Evolutionary conservation across 1,140 invertebrate genomes (phyloP).

Genomic region (Papilio polyxenes): DNA sequence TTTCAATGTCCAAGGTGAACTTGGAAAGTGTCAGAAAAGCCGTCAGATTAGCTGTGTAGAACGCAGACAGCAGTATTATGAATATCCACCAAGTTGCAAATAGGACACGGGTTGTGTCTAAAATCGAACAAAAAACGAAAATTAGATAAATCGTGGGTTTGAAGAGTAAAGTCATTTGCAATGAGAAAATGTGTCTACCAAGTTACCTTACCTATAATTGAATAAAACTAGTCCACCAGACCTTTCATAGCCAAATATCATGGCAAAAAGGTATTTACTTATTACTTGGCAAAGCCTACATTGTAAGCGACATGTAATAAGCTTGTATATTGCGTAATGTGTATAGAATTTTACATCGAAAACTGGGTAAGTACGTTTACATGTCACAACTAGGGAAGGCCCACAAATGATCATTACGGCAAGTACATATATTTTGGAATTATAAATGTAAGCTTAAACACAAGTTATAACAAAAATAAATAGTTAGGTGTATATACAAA

Average conservation of each 20-base stretch:
- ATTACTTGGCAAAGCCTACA: too few species aligned
- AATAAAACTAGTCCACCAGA: too few species aligned
- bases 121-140: slow-evolving; percentile 42
- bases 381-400: slow-evolving; percentile 33
- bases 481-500: neutral
- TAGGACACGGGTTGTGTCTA: slow-evolving; percentile 90
- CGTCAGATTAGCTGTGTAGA: slow-evolving; percentile 95
- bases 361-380: neutral
- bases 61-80: slow-evolving; percentile 92
- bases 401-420: neutral
- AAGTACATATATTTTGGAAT: neutral
- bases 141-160: too few species aligned
- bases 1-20: slow-evolving; percentile 89
- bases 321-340: too few species aligned
- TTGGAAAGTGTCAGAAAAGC: slow-evolving; percentile 92
- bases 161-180: too few species aligned
- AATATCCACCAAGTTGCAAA: slow-evolving; percentile 97
- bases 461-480: slow-evolving; percentile 9
- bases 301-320: too few species aligned
- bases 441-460: neutral
- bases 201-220: too few species aligned
- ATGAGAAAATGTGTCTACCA: too few species aligned
- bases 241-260: too few species aligned
- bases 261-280: too few species aligned
- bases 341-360: too few species aligned